Conservation (phyloP, 2,797 vertebrate species). For the Podarcis lilfordi region DNA sequence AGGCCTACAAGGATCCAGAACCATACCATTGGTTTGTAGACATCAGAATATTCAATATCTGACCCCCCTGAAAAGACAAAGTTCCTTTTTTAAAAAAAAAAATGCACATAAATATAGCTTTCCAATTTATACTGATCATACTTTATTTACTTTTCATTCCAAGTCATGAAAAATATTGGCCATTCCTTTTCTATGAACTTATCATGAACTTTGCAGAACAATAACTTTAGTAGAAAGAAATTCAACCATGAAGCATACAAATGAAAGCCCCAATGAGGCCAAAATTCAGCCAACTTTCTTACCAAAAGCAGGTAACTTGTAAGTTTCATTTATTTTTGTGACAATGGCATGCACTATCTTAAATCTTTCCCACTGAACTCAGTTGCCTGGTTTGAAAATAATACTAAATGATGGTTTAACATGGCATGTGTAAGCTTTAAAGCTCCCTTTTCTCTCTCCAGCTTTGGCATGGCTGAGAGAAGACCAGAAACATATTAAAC, state of each 20-base stretch:
- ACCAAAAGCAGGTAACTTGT: background rate
- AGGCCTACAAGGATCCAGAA: constrained; percentile 98
- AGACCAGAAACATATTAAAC: background rate
- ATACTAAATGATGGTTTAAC: background rate
- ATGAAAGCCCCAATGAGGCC: background rate
- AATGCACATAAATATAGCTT: background rate
- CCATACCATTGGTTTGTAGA: constrained; percentile 97
- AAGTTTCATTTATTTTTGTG: background rate
- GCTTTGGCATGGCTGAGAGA: background rate
- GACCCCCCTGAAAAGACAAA: constrained; percentile 82
- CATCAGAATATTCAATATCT: constrained; percentile 91
- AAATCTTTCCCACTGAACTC: background rate
- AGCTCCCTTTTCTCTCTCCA: background rate
- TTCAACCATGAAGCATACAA: background rate
- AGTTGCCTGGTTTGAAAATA: background rate
- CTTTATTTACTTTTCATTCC: background rate
- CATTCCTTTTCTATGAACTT: background rate
- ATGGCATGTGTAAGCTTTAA: background rate
- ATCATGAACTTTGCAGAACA: background rate
- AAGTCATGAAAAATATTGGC: background rate
- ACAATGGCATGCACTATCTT: background rate
- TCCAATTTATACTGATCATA: background rate
- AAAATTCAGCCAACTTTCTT: background rate
- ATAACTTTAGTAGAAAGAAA: background rate
- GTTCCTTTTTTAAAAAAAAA: background rate